phyloP scores from a whole-genome alignment of 2,888 invertebrate genomes.

The Nephrotoma guestfalica region DNA sequence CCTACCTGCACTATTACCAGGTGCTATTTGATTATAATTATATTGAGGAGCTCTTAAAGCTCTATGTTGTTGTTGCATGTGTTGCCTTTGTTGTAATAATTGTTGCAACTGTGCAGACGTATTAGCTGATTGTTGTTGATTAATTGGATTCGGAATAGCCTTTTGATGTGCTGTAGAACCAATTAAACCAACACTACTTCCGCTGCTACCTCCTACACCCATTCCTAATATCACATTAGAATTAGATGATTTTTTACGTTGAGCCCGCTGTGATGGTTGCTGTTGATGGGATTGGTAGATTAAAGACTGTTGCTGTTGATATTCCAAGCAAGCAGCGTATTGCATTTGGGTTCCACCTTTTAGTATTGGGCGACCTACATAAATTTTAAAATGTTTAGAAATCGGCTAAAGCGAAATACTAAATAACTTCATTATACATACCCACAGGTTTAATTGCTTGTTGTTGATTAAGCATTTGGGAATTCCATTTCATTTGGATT shows the following conservation, averaged over 20 bases:
- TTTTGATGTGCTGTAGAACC: slow-evolving; percentile 11
- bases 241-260: background rate
- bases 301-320: slow-evolving; percentile 18
- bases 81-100: slow-evolving; percentile 14
- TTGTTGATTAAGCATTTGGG: slow-evolving; percentile 15
- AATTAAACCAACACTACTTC: background rate
- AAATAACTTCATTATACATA: slow-evolving; percentile 7
- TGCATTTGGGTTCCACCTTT: slow-evolving; percentile 23
- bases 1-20: slow-evolving; percentile 2
- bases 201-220: background rate
- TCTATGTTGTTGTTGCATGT: slow-evolving; percentile 13
- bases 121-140: slow-evolving; percentile 14
- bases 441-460: slow-evolving; percentile 20
- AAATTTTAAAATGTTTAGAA: background rate
- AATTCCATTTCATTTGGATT: slow-evolving; percentile 16
- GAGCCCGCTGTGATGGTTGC: background rate
- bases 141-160: slow-evolving; percentile 14
- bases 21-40: slow-evolving; percentile 7
- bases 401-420: slow-evolving; percentile 4
- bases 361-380: slow-evolving; percentile 28
- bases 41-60: slow-evolving; percentile 10
- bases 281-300: slow-evolving; percentile 18
- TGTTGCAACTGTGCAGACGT: slow-evolving; percentile 20
- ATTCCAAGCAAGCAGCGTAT: slow-evolving; percentile 20
- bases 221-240: background rate